Base-by-base conservation (phyloP, 1,140 invertebrate genomes). In the Macrobrachium nipponense region DNA sequence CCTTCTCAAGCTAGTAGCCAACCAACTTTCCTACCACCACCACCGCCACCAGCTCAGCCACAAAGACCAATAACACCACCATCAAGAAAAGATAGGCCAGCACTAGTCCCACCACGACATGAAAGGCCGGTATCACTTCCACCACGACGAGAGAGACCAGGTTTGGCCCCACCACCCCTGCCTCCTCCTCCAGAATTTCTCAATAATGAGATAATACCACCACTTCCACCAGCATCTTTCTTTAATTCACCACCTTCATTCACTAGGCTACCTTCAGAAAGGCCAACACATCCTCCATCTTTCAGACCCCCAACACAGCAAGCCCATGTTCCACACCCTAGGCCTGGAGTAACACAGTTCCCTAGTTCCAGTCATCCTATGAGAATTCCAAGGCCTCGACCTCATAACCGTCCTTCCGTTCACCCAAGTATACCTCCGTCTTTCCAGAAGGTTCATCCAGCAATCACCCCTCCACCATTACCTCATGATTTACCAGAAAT, bases 381-480 rank as follows among this genome's bases (percentile, higher is more conserved):
- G 5, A 15, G 17, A 20, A 20, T 58, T 11, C 68, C 20, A 18
- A 12, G 58, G 51, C 44, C 66, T 15, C 80, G 80, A 17, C 80
- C 80, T 72, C 58, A n/a, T 5, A 14, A n/a, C 8, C 51, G 75
- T 27, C 18, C 36, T 58, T 0, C 27, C 15, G 4, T 10, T 17
- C 59, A 58, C 59, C 59, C 12, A 44, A 20, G 44, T 15, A 12
- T 36, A 51, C 27, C n/a, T 18, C 78, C 15, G 51, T 61, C 60
- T 44, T 80, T 80, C 60, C 61, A 64, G 61, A 80, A 64, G 43
- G 62, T 80, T 36, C 59, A 60, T 36, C 23, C 62, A 44, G 51
- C 58, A 44, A 70, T 18, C 0, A n/a, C 59, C 2, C 60, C 15
- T 27, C 70, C 80, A 61, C 80, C 80, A 17, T 70, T 17, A 11